These are phyloP conservation scores for Clusia tigrina DNA, from an alignment of 2,888 invertebrate genomes.

Conservation along the genomic window DNA sequence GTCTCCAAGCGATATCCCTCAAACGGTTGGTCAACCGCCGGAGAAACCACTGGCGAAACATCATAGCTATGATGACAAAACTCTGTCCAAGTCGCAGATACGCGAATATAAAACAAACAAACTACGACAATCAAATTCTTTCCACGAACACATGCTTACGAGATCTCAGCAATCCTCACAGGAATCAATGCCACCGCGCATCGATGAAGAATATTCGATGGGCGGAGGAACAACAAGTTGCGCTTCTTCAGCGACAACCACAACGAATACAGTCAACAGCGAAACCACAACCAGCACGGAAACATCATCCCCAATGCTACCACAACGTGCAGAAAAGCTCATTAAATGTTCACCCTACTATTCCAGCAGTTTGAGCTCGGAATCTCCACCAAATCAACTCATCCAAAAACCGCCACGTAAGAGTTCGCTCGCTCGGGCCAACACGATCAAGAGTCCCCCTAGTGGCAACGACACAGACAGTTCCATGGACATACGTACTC, in stretches of 20 bases:
- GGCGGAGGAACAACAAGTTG: conserved; percentile 50
- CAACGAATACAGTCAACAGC: conserved; percentile 66
- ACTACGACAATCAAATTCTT: conserved; percentile 71
- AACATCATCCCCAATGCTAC: conserved; percentile 61
- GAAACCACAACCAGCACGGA: conserved; percentile 66
- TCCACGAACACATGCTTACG: conserved; percentile 71
- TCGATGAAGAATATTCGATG: conserved; percentile 68
- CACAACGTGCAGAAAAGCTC: conserved; percentile 66
- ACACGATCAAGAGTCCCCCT: conserved; percentile 74
- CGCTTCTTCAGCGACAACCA: conserved; percentile 63
- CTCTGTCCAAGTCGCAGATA: conserved; percentile 71
- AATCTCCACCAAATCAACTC: conserved; percentile 73
- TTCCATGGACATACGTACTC: conserved; percentile 71
- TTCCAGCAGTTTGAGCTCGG: conserved; percentile 78
- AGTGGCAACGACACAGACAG: conserved; percentile 81
- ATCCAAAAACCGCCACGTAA: conserved; percentile 73
- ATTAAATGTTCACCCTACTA: conserved; percentile 79
- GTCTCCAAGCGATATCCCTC: conserved; percentile 50
- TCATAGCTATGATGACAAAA: conserved; percentile 73
- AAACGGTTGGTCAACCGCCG: conserved; percentile 61
- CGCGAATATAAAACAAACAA: conserved; percentile 72
- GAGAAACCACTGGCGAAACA: conserved; percentile 71
- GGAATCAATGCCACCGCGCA: conserved; percentile 67
- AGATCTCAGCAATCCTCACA: conserved; percentile 65
- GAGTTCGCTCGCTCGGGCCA: conserved; percentile 69